Conservation (phyloP, 2,888 invertebrate genomes). For the Stenodema calcarata region DNA sequence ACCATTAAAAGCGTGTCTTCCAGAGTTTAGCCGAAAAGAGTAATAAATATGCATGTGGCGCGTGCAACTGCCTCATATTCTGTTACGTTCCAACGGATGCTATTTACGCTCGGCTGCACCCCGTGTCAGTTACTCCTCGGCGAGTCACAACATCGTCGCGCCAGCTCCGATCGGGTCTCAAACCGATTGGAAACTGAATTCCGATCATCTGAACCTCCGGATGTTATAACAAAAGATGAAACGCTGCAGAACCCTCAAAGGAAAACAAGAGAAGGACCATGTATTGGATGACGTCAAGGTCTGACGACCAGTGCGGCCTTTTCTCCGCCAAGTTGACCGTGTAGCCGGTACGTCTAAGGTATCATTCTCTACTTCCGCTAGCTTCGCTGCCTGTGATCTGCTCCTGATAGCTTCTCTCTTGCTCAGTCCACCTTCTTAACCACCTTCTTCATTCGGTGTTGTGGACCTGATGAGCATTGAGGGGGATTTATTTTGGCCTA, state of each 20-base stretch:
- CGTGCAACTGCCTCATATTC: background rate
- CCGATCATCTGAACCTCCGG: background rate
- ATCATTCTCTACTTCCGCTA: constrained; percentile 35
- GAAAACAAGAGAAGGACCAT: background rate
- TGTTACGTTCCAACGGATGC: background rate
- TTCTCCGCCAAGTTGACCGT: constrained; percentile 28
- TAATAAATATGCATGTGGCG: background rate
- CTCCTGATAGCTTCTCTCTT: constrained; percentile 6
- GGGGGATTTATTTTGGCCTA: too few species aligned
- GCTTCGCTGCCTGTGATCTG: background rate
- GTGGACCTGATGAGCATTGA: background rate
- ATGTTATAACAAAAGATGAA: background rate
- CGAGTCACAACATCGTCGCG: background rate
- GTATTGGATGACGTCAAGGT: constrained; percentile 37
- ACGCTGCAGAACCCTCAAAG: background rate
- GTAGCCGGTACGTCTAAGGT: constrained; percentile 35
- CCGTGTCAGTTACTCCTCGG: background rate
- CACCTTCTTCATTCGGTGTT: background rate
- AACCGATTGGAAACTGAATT: background rate
- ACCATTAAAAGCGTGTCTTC: background rate
- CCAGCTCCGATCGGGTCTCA: background rate
- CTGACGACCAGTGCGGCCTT: background rate
- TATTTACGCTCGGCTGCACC: background rate
- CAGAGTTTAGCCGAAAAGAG: background rate
- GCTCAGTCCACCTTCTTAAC: background rate